These are phyloP conservation scores for Cheilosia pagana DNA, from an alignment of 2,888 invertebrate genomes.

Conservation along the genomic window DNA sequence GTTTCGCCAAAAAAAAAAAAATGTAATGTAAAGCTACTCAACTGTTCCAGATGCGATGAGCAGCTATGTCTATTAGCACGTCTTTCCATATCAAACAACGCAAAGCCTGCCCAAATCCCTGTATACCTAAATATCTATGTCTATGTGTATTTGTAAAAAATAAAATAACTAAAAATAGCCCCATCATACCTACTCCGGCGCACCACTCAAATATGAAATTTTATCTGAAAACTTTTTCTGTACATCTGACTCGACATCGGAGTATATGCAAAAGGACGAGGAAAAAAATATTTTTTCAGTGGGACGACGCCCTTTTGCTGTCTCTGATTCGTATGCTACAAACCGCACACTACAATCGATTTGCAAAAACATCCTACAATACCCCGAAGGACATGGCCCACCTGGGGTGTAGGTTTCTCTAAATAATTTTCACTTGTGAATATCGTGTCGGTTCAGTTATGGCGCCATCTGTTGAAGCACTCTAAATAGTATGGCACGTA, in stretches of 20 bases:
- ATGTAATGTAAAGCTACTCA: not conserved
- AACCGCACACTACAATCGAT: slow-evolving; percentile 49
- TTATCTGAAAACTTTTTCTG: not conserved
- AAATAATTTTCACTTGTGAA: not conserved
- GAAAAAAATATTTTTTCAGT: slow-evolving; percentile 43
- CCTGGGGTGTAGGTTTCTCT: slow-evolving; percentile 21
- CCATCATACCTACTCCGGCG: not conserved
- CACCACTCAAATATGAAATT: slow-evolving; percentile 5
- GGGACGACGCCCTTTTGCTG: slow-evolving; percentile 72
- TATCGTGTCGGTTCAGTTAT: slow-evolving; percentile 6
- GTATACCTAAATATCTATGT: not conserved
- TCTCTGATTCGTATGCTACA: slow-evolving; percentile 26
- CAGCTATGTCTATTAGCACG: slow-evolving; percentile 7
- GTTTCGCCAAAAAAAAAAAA: not conserved
- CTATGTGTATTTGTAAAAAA: too few species aligned
- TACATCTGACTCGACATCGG: not conserved
- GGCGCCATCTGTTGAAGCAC: slow-evolving; percentile 68
- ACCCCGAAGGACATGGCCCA: slow-evolving; percentile 59
- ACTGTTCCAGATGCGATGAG: slow-evolving; percentile 1
- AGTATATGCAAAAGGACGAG: not conserved
- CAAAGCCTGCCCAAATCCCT: slow-evolving; percentile 2
- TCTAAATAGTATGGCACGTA: slow-evolving; percentile 21
- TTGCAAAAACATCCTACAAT: slow-evolving; percentile 41
- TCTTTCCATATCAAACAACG: slow-evolving; percentile 10
- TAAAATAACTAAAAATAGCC: not conserved